These are phyloP conservation scores for Bombyx mandarina DNA, from an alignment of 1,140 invertebrate species.

Conservation along the genomic window DNA sequence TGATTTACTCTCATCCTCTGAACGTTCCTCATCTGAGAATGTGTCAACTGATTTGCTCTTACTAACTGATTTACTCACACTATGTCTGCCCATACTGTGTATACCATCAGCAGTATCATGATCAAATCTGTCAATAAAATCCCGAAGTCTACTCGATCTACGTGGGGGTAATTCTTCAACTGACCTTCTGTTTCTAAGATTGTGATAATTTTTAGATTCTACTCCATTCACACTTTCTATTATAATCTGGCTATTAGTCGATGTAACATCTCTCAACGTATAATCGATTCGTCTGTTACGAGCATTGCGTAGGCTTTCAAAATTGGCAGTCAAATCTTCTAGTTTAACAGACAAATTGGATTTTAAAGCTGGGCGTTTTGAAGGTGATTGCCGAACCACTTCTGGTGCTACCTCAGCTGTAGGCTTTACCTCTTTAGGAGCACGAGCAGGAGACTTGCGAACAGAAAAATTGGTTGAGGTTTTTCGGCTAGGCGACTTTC, in stretches of 20 bases:
- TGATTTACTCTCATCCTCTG: conserved; percentile 38
- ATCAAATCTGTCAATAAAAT: conserved; percentile 29
- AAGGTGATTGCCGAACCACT: conserved; percentile 35
- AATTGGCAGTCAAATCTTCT: conserved; percentile 31
- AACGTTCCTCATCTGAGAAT: conserved; percentile 52
- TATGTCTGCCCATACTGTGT: conserved; percentile 44
- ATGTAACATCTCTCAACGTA: conserved; percentile 39
- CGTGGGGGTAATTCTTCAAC: conserved; percentile 34
- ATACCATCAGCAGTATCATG: conserved; percentile 30
- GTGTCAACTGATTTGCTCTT: conserved; percentile 34
- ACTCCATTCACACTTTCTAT: conserved; percentile 41
- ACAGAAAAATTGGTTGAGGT: conserved; percentile 41
- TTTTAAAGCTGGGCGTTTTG: conserved; percentile 39
- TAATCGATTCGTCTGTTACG: conserved; percentile 46
- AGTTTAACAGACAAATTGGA: conserved; percentile 31
- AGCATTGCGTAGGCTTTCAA: conserved; percentile 32
- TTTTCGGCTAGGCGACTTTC: conserved; percentile 23
- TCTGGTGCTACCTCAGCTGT: conserved; percentile 8
- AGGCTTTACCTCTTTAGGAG: conserved; percentile 36
- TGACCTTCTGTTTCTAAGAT: conserved; percentile 34
- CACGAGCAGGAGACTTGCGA: conserved; percentile 42
- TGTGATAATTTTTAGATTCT: conserved; percentile 35
- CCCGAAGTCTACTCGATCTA: conserved; percentile 41
- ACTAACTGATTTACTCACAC: conserved; percentile 44
- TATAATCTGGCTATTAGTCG: conserved; percentile 19